phyloP scores from a whole-genome alignment of 2,888 invertebrate genomes.

The Amphipoea lucens region DNA sequence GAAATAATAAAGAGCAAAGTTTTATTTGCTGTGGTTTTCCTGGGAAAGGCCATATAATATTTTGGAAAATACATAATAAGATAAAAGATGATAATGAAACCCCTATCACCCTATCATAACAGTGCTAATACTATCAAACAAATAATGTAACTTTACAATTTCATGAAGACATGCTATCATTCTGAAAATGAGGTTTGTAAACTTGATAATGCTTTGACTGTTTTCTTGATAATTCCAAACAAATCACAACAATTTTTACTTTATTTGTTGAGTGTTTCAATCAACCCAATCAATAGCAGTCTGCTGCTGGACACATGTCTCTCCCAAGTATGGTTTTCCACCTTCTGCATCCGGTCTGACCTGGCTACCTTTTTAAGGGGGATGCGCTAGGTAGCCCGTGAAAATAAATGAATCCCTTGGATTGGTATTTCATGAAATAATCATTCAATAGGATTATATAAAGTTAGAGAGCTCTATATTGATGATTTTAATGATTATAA shows the following conservation, averaged over 20 bases:
- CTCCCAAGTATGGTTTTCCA: not conserved
- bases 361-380: not conserved
- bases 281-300: not conserved
- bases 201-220: slow-evolving; percentile 25
- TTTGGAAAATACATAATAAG: slow-evolving; percentile 19
- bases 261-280: not conserved
- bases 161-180: slow-evolving; percentile 24
- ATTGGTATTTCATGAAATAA: not conserved
- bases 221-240: slow-evolving; percentile 21
- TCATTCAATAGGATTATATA: not conserved
- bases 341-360: too few species aligned
- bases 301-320: not conserved
- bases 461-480: not conserved
- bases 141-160: slow-evolving; percentile 20
- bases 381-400: not conserved
- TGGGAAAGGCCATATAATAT: not conserved
- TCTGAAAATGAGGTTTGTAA: slow-evolving; percentile 19
- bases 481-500: not conserved
- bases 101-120: slow-evolving; percentile 17
- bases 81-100: slow-evolving; percentile 21
- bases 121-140: slow-evolving; percentile 33
- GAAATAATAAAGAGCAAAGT: not conserved
- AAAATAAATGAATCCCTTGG: not conserved
- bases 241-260: not conserved
- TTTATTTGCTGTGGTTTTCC: not conserved